Base-by-base conservation (phyloP, 2,888 invertebrate species). In the Carabus problematicus region DNA sequence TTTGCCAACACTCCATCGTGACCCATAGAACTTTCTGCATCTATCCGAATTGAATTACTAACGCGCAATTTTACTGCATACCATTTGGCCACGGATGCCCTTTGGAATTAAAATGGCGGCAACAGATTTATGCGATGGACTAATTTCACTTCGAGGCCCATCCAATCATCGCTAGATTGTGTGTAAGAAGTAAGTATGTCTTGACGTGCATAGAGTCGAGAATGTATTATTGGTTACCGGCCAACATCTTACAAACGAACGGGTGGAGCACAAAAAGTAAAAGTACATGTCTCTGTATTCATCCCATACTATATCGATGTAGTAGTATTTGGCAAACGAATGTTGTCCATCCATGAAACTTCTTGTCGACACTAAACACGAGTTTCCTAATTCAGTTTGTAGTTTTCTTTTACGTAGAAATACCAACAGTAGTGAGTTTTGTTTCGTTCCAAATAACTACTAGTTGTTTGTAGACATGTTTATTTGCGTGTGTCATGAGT, bases 11-110 rank as follows among this genome's bases (percentile, higher is more conserved):
- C 14, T 52, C 19, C 19, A 52, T 52, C 18, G 16, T 52, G 52
- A 16, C 1, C 11, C 52, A 52, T 52, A 52, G 16, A 52, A 52
- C 16, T 52, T 16, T 52, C 18, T 52, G 52, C 18, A 19, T 52
- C 16, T 12, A 16, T 52, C 52, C 52, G 52, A 52, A 52, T 52
- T 16, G 52, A 52, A 52, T 52, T 52, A 52, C 52, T 16, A 16
- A 11, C 9, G 9, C 52, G 52, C 16, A 18, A 52, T 16, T 52
- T 52, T 52, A 52, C 52, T 52, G 19, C 52, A 18, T 52, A 16
- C 52, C 9, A 52, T 52, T 16, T 52, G 16, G 14, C 52, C 16
- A 29, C 29, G 52, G 52, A 19, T 19, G 52, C 16, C 18, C 52
- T 16, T 52, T 52, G 47, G 47, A 47, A 47, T 47, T 47, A 47